Evolutionary conservation across 2,888 invertebrate genomes (phyloP).

Genomic region (Morpho achilles): DNA sequence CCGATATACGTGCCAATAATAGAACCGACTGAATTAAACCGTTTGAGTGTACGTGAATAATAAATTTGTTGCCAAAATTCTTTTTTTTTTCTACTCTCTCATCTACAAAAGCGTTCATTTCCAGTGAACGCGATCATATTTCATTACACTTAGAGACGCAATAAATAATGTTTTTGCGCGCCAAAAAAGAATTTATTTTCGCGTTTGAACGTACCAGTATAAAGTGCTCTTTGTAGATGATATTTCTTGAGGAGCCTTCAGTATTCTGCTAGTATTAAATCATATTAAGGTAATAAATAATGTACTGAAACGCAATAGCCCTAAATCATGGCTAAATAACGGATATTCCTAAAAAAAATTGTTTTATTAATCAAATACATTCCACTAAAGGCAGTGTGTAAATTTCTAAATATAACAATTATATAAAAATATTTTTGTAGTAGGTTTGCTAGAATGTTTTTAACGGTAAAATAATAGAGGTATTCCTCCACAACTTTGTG

Average conservation of each 20-base stretch:
- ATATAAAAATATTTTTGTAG: too few species aligned
- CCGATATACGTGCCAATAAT: slow-evolving; percentile 22
- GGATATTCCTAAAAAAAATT: too few species aligned
- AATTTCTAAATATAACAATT: too few species aligned
- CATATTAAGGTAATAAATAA: slow-evolving; percentile 8
- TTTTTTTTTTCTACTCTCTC: slow-evolving; percentile 9
- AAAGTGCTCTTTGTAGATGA: background rate
- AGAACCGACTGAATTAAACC: slow-evolving; percentile 21
- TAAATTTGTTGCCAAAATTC: slow-evolving; percentile 20
- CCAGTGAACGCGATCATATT: slow-evolving; percentile 18
- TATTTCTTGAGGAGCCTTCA: slow-evolving; percentile 3
- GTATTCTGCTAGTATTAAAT: slow-evolving; percentile 2
- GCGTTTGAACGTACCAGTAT: slow-evolving; percentile 5
- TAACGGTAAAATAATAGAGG: too few species aligned
- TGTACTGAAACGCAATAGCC: background rate
- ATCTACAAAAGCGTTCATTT: slow-evolving; percentile 18
- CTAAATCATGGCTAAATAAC: background rate
- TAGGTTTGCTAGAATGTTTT: too few species aligned
- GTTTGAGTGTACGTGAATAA: slow-evolving; percentile 20
- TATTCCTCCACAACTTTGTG: too few species aligned
- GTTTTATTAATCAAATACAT: too few species aligned
- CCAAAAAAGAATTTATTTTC: slow-evolving; percentile 12
- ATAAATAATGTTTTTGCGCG: slow-evolving; percentile 19
- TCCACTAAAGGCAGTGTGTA: too few species aligned
- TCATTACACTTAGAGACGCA: slow-evolving; percentile 18